Evolutionary conservation across 2,797 vertebrate species (phyloP).

Genomic region (Lutjanus argentimaculatus): DNA sequence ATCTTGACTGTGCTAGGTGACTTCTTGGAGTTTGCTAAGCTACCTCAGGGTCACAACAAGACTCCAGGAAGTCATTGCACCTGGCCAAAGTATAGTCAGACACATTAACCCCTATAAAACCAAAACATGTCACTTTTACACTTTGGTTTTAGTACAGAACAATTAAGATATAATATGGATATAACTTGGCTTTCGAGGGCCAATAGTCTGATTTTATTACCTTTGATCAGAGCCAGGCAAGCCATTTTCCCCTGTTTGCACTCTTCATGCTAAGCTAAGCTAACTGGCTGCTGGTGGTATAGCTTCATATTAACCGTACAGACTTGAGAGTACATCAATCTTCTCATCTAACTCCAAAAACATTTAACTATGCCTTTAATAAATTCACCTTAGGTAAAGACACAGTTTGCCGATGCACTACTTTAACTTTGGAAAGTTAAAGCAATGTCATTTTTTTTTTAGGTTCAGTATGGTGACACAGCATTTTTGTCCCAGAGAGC

Average conservation of each 20-base stretch:
- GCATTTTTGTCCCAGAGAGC: constrained; percentile 55
- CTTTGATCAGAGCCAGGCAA: background rate
- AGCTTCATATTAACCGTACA: background rate
- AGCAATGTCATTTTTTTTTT: constrained; percentile 46
- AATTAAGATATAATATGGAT: background rate
- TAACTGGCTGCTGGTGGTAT: background rate
- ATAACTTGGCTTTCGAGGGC: too few species aligned
- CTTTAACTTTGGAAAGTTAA: constrained; percentile 51
- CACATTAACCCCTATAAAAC: background rate
- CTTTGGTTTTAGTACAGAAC: background rate
- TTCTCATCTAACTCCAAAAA: background rate
- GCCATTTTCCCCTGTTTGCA: background rate
- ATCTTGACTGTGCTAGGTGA: background rate
- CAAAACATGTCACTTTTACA: background rate
- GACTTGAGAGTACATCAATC: background rate
- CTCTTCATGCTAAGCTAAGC: constrained; percentile 8
- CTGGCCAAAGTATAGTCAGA: background rate
- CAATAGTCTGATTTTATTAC: background rate
- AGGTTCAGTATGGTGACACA: constrained; percentile 59
- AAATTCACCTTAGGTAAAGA: constrained; percentile 5
- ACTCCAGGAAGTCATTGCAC: background rate
- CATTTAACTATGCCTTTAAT: background rate
- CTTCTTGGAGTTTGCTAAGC: background rate
- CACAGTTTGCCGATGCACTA: constrained; percentile 13
- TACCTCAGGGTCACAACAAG: background rate